These are phyloP conservation scores for Gavia stellata DNA, from an alignment of 2,113 vertebrate species.

Conservation along the genomic window DNA sequence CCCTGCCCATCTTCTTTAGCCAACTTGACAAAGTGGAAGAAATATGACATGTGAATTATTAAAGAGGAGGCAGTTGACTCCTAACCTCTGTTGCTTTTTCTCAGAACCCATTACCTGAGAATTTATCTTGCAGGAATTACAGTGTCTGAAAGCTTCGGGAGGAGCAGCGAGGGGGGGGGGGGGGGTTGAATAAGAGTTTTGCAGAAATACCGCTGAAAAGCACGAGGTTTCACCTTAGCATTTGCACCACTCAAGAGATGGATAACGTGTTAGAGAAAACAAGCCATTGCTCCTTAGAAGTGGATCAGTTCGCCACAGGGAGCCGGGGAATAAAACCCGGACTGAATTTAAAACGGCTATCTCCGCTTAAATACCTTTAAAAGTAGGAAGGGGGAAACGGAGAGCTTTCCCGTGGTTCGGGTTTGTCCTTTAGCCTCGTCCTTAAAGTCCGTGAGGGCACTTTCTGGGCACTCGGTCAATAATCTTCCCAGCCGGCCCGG, in stretches of 20 bases:
- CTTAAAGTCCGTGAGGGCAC: neutral
- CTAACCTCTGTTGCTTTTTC: slow-evolving; percentile 69
- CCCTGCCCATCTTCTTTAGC: slow-evolving; percentile 70
- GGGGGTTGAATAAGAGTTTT: neutral
- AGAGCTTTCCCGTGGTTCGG: neutral
- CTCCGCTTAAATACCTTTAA: slow-evolving; percentile 10
- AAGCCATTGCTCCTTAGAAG: slow-evolving; percentile 46
- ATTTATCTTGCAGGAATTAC: slow-evolving; percentile 71
- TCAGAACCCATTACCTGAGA: slow-evolving; percentile 73
- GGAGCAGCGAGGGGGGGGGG: neutral
- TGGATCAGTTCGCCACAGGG: slow-evolving; percentile 47
- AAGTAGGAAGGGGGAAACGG: neutral
- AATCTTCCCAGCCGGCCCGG: neutral
- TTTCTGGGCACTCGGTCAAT: neutral
- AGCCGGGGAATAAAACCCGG: slow-evolving; percentile 35
- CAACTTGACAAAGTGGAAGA: slow-evolving; percentile 72
- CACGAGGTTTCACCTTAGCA: slow-evolving; percentile 32
- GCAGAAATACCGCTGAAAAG: slow-evolving; percentile 47
- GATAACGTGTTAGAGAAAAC: slow-evolving; percentile 51
- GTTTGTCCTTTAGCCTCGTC: neutral
- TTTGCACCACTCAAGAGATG: slow-evolving; percentile 39
- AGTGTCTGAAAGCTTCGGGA: slow-evolving; percentile 21
- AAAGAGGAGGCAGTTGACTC: slow-evolving; percentile 78
- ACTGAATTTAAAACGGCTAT: slow-evolving; percentile 32
- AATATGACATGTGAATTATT: slow-evolving; percentile 78